Base-by-base conservation (phyloP, 2,888 invertebrate genomes). In the Hydraecia micacea region DNA sequence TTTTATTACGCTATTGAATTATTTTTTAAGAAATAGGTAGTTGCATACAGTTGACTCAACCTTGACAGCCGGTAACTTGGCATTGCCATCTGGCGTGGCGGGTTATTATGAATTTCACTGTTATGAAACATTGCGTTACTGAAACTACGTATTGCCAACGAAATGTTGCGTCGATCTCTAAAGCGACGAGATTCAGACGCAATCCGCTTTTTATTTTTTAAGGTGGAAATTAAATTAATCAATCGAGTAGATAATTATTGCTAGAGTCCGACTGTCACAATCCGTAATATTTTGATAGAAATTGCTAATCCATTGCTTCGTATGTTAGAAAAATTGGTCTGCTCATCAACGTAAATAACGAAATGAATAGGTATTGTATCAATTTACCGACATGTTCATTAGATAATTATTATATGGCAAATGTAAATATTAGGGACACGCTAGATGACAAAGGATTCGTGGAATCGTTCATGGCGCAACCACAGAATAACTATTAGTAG, bases 101-200 rank as follows among this genome's bases (percentile, higher is more conserved):
- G 71, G 85, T 88, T 91, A 91, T 93, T 93, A 93, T 91, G 92
- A 93, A 93, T 94, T 93, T 94, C 93, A 93, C 93, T 89, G 91
- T 93, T 93, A 93, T 93, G 93, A 93, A 93, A 94, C 88, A 85
- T 92, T 93, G 91, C 91, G 91, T 92, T 92, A 91, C 90, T 89
- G 91, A 92, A 92, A 92, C 90, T 32, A 91, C 86, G 88, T 90
- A 90, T 93, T 93, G 93, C 92, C 83, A 89, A 91, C 90, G 79
- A 87, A 88, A 88, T 79, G 84, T 91, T 90, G 91, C 90, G 90
- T 90, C 82, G 87, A 90, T 74, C 86, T 87, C 75, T 32, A 80
- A 79, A 88, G 77, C 79, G 62, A 67, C 39, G 75, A 87, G 88
- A 89, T 88, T 75, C 83, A 74, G 74, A 81, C 73, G 82, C 85